phyloP scores from a whole-genome alignment of 2,113 vertebrate genomes.

The Procavia capensis region DNA sequence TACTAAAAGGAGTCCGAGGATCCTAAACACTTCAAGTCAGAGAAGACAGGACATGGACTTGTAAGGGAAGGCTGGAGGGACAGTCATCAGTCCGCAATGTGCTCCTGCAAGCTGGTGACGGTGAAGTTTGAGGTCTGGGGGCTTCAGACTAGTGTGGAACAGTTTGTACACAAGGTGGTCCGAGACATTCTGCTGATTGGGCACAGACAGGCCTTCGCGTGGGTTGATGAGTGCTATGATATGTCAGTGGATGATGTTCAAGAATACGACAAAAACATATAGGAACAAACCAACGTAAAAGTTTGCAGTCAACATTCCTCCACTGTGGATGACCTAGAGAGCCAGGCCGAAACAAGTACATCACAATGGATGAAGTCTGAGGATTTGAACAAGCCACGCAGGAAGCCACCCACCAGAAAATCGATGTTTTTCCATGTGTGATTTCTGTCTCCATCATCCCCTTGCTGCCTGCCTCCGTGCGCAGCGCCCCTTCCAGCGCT shows the following conservation, averaged over 20 bases:
- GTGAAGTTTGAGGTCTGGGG: slow-evolving; percentile 99
- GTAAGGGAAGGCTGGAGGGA: slow-evolving; percentile 97
- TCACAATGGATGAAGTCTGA: slow-evolving; percentile 99
- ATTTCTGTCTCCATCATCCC: slow-evolving; percentile 95
- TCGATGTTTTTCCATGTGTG: slow-evolving; percentile 95
- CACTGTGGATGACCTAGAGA: no score
- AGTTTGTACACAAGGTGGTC: slow-evolving; percentile 99
- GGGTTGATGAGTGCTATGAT: slow-evolving; percentile 99
- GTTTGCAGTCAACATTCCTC: no score
- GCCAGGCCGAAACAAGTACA: no score
- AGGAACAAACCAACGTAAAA: no score
- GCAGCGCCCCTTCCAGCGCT: slow-evolving; percentile 95
- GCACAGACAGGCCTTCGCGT: slow-evolving; percentile 98
- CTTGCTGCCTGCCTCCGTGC: slow-evolving; percentile 92
- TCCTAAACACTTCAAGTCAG: slow-evolving; percentile 95
- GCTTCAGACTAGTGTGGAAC: slow-evolving; percentile 98
- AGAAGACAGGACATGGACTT: slow-evolving; percentile 95
- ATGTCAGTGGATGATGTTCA: no score
- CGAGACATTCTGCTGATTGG: slow-evolving; percentile 96
- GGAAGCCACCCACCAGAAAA: slow-evolving; percentile 99
- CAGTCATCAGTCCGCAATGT: slow-evolving; percentile 96
- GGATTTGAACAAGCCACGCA: slow-evolving; percentile 98
- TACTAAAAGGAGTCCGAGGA: no score
- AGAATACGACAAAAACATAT: no score
- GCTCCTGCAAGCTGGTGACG: slow-evolving; percentile 98